Conservation (phyloP, 2,888 invertebrate genomes). For the Diaphora mendica region DNA sequence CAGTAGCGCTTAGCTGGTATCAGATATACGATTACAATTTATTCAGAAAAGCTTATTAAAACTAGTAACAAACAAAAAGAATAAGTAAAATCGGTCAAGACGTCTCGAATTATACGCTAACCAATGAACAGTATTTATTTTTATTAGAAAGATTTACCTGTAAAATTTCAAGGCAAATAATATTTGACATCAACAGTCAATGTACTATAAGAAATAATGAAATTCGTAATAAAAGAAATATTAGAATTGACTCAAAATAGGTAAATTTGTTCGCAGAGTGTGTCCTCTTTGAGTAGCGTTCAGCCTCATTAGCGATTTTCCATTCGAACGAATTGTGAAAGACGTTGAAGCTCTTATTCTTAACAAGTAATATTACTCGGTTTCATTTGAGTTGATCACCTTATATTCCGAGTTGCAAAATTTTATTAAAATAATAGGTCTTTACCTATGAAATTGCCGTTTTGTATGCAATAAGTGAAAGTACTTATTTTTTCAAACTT, state of each 20-base stretch:
- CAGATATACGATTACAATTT: background rate
- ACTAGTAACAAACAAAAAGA: background rate
- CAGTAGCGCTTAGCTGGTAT: background rate
- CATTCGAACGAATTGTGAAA: constrained; percentile 63
- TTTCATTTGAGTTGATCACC: background rate
- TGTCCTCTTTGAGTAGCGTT: constrained; percentile 69
- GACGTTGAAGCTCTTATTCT: constrained; percentile 60
- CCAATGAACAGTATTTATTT: background rate
- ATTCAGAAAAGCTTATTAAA: background rate
- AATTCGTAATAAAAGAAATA: constrained; percentile 44
- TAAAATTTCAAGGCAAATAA: constrained; percentile 5
- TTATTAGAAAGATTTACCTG: background rate
- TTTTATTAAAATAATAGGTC: no score
- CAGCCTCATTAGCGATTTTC: constrained; percentile 80
- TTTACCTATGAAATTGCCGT: no score
- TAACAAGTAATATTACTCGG: constrained; percentile 37
- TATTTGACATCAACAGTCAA: constrained; percentile 17
- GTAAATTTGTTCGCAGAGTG: constrained; percentile 62
- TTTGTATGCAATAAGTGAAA: no score
- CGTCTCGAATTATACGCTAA: background rate
- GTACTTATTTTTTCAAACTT: no score
- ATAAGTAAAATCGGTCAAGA: background rate
- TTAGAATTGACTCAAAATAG: constrained; percentile 55
- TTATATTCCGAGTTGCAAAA: background rate
- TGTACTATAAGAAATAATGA: constrained; percentile 19